A percentile compares a stretch with the other conserved stretches of the same genome.
Evolutionary conservation across 2,888 invertebrate species (phyloP).

Genomic region (Parascotia fuliginaria): DNA sequence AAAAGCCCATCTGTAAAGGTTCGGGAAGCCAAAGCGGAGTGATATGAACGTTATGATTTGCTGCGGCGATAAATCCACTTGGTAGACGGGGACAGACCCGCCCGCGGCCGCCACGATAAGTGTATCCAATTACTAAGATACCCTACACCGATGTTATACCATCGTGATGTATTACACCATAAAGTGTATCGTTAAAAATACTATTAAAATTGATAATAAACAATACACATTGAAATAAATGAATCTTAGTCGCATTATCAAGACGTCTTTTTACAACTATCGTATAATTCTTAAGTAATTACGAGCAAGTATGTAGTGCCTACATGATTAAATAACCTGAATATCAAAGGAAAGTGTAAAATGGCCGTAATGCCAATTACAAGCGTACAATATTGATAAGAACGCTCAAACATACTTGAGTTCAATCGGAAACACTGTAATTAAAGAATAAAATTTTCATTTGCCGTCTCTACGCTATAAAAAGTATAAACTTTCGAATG

Average conservation of each 20-base stretch:
- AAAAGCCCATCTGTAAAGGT: constrained; percentile 15
- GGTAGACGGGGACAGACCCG: constrained; percentile 68
- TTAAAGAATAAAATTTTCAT: constrained; percentile 18
- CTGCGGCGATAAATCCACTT: constrained; percentile 70
- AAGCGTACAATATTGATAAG: constrained; percentile 7
- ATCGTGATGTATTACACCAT: constrained; percentile 57
- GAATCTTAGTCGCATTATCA: not conserved
- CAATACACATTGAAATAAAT: constrained; percentile 15
- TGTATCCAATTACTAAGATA: constrained; percentile 80
- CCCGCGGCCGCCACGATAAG: constrained; percentile 75
- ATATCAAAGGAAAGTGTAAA: constrained; percentile 10
- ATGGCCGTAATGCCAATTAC: constrained; percentile 1
- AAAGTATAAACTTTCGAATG: constrained; percentile 27
- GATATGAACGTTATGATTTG: constrained; percentile 77
- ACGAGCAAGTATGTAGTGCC: not conserved
- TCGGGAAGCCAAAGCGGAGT: constrained; percentile 46
- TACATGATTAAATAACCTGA: constrained; percentile 1
- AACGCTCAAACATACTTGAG: constrained; percentile 7
- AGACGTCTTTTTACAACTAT: not conserved
- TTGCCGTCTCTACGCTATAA: constrained; percentile 9
- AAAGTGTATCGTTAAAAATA: constrained; percentile 51
- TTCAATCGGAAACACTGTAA: constrained; percentile 3
- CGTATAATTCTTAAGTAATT: not conserved
- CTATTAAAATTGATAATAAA: constrained; percentile 24
- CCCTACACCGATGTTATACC: constrained; percentile 63